Evolutionary conservation across 2,797 vertebrate genomes (phyloP).

Genomic region (Macroramphosus scolopax): DNA sequence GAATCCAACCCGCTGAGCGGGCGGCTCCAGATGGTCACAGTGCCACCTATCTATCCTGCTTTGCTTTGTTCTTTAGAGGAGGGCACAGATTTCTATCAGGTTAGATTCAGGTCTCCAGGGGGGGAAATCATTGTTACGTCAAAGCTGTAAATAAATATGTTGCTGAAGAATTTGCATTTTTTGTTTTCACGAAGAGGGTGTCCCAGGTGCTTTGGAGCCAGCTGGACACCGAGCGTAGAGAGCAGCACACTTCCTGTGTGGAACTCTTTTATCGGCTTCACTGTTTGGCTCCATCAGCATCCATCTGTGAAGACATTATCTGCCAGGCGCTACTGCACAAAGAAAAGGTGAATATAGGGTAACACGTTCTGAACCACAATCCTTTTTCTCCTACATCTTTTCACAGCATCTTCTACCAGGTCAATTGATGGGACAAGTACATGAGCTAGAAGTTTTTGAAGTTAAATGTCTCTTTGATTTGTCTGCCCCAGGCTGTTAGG

Average conservation of each 20-base stretch:
- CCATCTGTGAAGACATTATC: conserved; percentile 95
- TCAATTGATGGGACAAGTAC: too few species aligned
- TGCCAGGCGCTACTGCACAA: conserved; percentile 86
- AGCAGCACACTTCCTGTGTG: conserved; percentile 91
- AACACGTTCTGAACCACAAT: conserved; percentile 1
- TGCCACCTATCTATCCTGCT: conserved; percentile 87
- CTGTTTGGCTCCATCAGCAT: conserved; percentile 90
- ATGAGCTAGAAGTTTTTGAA: too few species aligned
- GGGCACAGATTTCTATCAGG: conserved; percentile 93
- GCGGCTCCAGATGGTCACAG: conserved; percentile 92
- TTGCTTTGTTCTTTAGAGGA: conserved; percentile 84
- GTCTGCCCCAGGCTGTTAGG: conserved; percentile 69
- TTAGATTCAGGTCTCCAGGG: conserved; percentile 41
- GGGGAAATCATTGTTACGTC: background rate
- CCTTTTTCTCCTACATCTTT: background rate
- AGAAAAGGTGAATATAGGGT: conserved; percentile 82
- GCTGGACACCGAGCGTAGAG: conserved; percentile 87
- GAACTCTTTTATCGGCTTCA: conserved; percentile 95
- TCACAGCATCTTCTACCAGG: background rate
- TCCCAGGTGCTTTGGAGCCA: conserved; percentile 91
- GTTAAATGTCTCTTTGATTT: conserved; percentile 17
- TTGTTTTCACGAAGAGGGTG: conserved; percentile 77
- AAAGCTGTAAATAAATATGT: background rate
- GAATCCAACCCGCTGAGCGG: conserved; percentile 86
- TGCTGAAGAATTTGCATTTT: conserved; percentile 5